Percentiles rank a stretch among this genome's conserved stretches.
Conservation (phyloP, 2,888 invertebrate species). For the Gnatocerus cornutus region DNA sequence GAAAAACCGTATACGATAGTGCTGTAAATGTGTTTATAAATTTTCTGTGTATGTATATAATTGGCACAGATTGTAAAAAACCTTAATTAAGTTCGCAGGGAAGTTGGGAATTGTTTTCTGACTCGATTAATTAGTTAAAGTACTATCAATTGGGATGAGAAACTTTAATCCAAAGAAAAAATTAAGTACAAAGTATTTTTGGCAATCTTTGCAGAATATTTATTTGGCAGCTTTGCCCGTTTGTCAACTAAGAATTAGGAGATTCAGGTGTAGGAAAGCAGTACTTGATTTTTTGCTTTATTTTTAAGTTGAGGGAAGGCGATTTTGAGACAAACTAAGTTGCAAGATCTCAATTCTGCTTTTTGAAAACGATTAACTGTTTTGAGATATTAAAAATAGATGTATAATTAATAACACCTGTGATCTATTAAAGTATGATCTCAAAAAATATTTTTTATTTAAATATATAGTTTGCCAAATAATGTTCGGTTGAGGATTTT, state of each 20-base stretch:
- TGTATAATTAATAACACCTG: slow-evolving; percentile 75
- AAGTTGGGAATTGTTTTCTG: slow-evolving; percentile 44
- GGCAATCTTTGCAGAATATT: slow-evolving; percentile 45
- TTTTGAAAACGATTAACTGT: slow-evolving; percentile 52
- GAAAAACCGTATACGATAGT: slow-evolving; percentile 42
- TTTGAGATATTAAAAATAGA: slow-evolving; percentile 60
- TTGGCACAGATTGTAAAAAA: slow-evolving; percentile 22
- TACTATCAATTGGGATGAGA: slow-evolving; percentile 36
- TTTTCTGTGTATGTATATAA: slow-evolving; percentile 21
- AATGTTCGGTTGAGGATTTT: slow-evolving; percentile 37
- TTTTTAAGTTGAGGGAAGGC: slow-evolving; percentile 49
- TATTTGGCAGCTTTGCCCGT: slow-evolving; percentile 47
- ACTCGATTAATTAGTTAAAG: slow-evolving; percentile 26
- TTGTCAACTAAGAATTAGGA: slow-evolving; percentile 37
- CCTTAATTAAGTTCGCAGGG: slow-evolving; percentile 35
- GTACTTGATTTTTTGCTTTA: slow-evolving; percentile 50
- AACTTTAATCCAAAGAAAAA: slow-evolving; percentile 49
- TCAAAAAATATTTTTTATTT: slow-evolving; percentile 64
- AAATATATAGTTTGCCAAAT: slow-evolving; percentile 38
- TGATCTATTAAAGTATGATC: slow-evolving; percentile 81
- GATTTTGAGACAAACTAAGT: slow-evolving; percentile 53
- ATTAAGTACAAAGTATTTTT: slow-evolving; percentile 50
- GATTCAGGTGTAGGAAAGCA: slow-evolving; percentile 48
- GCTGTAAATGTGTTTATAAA: slow-evolving; percentile 39
- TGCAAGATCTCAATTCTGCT: slow-evolving; percentile 63